Conservation (phyloP, 2,888 invertebrate species). For the Epinotia ramella region DNA sequence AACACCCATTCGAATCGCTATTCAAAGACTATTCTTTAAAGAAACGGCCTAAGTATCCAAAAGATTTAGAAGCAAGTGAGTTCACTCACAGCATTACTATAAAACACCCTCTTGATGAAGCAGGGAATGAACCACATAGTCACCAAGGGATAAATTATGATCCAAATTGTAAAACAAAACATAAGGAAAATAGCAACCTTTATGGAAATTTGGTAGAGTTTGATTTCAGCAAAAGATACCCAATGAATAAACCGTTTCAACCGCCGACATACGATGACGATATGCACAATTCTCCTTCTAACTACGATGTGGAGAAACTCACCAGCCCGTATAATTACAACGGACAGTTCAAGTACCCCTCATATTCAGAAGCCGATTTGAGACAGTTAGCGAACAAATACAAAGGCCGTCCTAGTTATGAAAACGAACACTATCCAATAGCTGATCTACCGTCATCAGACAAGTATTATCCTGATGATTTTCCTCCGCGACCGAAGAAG, state of each 20-base stretch:
- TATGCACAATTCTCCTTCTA: constrained; percentile 67
- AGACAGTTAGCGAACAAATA: constrained; percentile 54
- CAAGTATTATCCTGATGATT: constrained; percentile 67
- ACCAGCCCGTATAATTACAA: constrained; percentile 64
- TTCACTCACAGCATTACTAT: constrained; percentile 75
- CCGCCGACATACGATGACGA: constrained; percentile 67
- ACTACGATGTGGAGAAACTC: constrained; percentile 68
- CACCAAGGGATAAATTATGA: constrained; percentile 72
- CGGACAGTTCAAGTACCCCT: constrained; percentile 52
- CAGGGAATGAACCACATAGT: constrained; percentile 66
- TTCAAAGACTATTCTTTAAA: constrained; percentile 64
- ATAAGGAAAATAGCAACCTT: constrained; percentile 64
- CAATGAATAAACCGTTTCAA: constrained; percentile 58
- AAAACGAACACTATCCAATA: constrained; percentile 58
- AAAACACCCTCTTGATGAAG: constrained; percentile 72
- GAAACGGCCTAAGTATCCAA: constrained; percentile 67
- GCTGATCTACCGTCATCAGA: constrained; percentile 66
- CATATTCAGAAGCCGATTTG: constrained; percentile 31
- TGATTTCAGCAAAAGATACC: constrained; percentile 59
- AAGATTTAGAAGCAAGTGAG: constrained; percentile 73
- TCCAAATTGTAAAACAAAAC: constrained; percentile 75
- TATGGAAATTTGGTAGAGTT: constrained; percentile 64
- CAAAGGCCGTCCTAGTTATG: constrained; percentile 50
- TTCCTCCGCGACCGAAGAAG: constrained; percentile 69
- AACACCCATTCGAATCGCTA: constrained; percentile 62